Percentiles rank a stretch among this genome's conserved stretches.
Conservation (phyloP, 2,888 invertebrate species). For the Apodemia duryi region DNA sequence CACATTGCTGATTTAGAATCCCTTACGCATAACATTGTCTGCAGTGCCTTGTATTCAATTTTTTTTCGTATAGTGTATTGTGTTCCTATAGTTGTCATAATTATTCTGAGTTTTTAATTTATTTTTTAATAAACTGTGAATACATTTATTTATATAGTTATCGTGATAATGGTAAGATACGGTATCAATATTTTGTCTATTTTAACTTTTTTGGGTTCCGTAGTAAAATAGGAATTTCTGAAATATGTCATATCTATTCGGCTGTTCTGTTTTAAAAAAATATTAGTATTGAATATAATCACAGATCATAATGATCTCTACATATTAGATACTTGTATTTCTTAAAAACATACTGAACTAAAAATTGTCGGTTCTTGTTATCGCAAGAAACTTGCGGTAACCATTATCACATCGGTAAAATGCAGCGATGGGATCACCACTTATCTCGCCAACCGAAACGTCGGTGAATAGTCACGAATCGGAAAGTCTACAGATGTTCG, state of each 20-base stretch:
- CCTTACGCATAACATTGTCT: conserved; percentile 4
- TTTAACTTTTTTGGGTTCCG: not conserved
- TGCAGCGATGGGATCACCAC: no score
- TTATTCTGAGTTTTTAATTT: not conserved
- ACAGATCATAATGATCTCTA: no score
- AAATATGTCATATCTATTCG: not conserved
- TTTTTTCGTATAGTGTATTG: conserved; percentile 1
- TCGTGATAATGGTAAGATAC: no score
- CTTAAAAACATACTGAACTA: no score
- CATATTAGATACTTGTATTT: no score
- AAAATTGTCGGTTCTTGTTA: no score
- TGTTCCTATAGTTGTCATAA: conserved; percentile 14
- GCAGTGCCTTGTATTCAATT: conserved; percentile 35
- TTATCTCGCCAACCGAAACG: no score
- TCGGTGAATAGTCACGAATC: no score
- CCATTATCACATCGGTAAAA: no score
- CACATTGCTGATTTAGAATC: not conserved
- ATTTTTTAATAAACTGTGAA: not conserved
- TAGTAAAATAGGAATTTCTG: not conserved
- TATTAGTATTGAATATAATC: no score
- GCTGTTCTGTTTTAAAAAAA: not conserved
- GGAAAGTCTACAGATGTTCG: no score
- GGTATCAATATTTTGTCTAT: not conserved
- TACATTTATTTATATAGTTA: not conserved
- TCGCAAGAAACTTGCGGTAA: no score